Evolutionary conservation across 2,113 vertebrate genomes (phyloP), one percentile per base, ranked within the genome.

Genomic region (Dasypus novemcinctus): DNA sequence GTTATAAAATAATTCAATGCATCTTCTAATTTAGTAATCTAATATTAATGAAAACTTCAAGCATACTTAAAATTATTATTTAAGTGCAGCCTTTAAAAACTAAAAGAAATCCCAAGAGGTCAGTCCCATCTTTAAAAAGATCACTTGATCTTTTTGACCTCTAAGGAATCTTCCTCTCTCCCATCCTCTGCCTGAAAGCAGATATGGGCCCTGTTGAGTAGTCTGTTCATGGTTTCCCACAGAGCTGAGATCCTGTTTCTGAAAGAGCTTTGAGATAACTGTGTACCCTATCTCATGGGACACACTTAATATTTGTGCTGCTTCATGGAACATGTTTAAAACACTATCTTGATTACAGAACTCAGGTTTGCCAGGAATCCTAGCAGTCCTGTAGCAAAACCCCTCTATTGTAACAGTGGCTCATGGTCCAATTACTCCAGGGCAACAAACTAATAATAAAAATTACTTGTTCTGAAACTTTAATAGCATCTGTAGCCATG

Each of bases 61-160:
- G 46, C 13, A 10, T 61, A 2, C 7, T 87, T 94, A 91, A 66
- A 91, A 91, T 81, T 87, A 85, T 81, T 94, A 59, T 29, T 82
- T 81, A 82, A 63, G 15, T 72, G 4, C 1, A 90, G 27, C 1
- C 7, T 93, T 86, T 95, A 14, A 83, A 49, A 83, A 71, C 52
- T 20, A 5, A 71, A 38, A 38, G 14, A 46, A 43, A 75, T 75
- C 33, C 1, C 20, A 74, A 61, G 2, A 83, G 68, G 9, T 3
- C 13, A 71, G 21, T 80, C 54, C 54, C 49, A 41, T 38, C 80
- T 20, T 52, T 7, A 29, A 63, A 68, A 12, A 52, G 66, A 33
- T 76, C 43, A n/a, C 66, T n/a, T 71, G 49, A 71, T 3, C 11
- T 2, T 46, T 90, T 8, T 87, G 36, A 66, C 31, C 7, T 23